phyloP scores from a whole-genome alignment of 2,797 vertebrate genomes.

The Paramormyrops hopkinsi region DNA sequence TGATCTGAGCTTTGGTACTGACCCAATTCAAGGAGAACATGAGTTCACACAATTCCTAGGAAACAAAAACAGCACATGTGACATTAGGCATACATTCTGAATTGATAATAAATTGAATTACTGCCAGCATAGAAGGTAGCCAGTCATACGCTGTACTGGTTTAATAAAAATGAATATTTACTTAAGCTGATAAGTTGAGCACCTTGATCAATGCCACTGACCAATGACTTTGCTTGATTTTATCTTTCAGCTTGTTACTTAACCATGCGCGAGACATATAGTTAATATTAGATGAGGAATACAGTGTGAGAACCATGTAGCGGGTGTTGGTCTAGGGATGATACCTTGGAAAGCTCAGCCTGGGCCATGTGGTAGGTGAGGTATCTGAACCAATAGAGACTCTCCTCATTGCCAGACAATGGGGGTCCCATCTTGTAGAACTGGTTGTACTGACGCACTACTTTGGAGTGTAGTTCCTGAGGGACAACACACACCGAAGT shows the following conservation, averaged over 20 bases:
- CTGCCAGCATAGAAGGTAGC: neutral
- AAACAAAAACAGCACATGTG: constrained; percentile 28
- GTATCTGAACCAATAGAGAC: constrained; percentile 88
- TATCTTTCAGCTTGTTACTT: neutral
- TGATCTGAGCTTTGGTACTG: constrained; percentile 76
- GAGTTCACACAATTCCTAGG: constrained; percentile 78
- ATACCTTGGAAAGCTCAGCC: constrained; percentile 78
- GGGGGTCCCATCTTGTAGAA: constrained; percentile 59
- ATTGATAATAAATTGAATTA: neutral
- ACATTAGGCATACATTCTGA: neutral
- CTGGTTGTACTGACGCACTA: constrained; percentile 79
- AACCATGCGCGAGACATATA: neutral
- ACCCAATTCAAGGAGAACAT: constrained; percentile 97
- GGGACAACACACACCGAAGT: constrained; percentile 36
- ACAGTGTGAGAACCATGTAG: neutral
- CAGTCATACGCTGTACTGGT: neutral
- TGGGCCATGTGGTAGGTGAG: constrained; percentile 87
- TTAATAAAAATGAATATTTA: neutral
- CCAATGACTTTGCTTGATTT: neutral
- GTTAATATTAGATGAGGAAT: neutral
- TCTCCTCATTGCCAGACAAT: constrained; percentile 69
- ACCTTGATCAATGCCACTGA: neutral
- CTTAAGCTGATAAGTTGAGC: neutral
- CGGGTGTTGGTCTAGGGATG: neutral
- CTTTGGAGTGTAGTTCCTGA: constrained; percentile 78